Evolutionary conservation across 2,113 vertebrate genomes (phyloP).

Genomic region (Sylvia atricapilla): DNA sequence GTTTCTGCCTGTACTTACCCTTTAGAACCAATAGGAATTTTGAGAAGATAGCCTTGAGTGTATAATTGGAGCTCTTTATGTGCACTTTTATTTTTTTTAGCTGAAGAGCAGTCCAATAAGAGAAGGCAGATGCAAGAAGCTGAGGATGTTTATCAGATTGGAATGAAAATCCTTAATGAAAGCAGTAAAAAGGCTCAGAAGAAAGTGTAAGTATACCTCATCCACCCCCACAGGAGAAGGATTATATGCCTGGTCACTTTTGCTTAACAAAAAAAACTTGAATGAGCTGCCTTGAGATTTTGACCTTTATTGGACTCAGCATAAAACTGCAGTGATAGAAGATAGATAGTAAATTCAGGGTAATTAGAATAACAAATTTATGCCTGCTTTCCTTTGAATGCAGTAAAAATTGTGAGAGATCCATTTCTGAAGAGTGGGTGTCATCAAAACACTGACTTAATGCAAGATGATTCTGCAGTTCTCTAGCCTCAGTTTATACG

Average conservation of each 20-base stretch:
- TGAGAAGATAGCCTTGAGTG: not conserved
- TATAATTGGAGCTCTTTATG: not conserved
- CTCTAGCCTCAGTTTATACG: not conserved
- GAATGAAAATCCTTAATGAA: slow-evolving; percentile 86
- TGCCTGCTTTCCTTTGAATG: not conserved
- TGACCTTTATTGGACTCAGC: not conserved
- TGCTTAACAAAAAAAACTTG: not conserved
- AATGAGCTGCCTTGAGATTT: not conserved
- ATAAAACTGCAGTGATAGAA: not conserved
- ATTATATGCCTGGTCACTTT: not conserved
- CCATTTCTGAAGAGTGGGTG: not conserved
- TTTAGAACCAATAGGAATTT: not conserved
- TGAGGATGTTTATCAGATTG: slow-evolving; percentile 87
- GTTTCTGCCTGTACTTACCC: not conserved
- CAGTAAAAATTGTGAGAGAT: not conserved
- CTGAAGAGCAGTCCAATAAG: slow-evolving; percentile 88
- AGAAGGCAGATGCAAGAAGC: slow-evolving; percentile 86
- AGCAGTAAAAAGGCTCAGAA: slow-evolving; percentile 89
- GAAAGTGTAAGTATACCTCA: slow-evolving; percentile 83
- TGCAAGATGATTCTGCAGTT: not conserved
- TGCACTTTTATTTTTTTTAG: slow-evolving; percentile 59
- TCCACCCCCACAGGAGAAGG: not conserved
- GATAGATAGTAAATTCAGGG: not conserved
- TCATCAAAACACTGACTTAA: not conserved
- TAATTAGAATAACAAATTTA: not conserved